These are phyloP conservation scores for Henicopernis longicauda DNA, from an alignment of 2,113 vertebrate genomes.

Conservation along the genomic window DNA sequence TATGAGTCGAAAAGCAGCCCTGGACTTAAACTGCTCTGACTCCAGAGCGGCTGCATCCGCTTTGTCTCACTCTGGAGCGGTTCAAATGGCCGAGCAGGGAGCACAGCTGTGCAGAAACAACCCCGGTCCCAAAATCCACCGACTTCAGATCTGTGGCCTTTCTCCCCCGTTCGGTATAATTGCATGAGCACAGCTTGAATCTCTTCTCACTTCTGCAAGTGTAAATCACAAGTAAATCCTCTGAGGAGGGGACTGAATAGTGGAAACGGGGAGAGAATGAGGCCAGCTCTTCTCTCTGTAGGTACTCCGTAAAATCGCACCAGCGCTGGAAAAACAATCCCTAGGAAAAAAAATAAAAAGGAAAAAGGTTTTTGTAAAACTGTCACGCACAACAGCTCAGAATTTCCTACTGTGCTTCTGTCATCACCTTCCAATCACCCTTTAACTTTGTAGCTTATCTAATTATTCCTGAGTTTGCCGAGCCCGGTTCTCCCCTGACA, in stretches of 20 bases:
- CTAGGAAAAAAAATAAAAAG: background rate
- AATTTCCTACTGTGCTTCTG: background rate
- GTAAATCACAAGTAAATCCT: slow-evolving; percentile 44
- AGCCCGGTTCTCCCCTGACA: background rate
- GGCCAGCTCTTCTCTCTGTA: background rate
- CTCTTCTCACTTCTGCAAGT: slow-evolving; percentile 19
- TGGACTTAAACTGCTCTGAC: background rate
- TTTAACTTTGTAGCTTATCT: background rate
- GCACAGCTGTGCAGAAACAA: background rate
- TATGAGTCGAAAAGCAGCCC: background rate
- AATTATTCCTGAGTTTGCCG: background rate
- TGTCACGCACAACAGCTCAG: background rate
- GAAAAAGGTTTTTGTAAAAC: background rate
- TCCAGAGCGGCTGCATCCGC: accelerated
- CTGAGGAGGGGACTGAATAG: background rate
- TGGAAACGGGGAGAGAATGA: background rate
- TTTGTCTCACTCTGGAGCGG: background rate
- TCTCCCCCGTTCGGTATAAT: accelerated
- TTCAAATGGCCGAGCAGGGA: background rate
- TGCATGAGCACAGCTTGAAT: background rate
- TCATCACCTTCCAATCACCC: slow-evolving; percentile 14
- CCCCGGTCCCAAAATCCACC: background rate
- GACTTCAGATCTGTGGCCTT: background rate
- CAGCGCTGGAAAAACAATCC: background rate
- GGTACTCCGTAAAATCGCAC: background rate